These are phyloP conservation scores for Anoura caudifer DNA, from an alignment of 2,113 vertebrate genomes.

Conservation along the genomic window DNA sequence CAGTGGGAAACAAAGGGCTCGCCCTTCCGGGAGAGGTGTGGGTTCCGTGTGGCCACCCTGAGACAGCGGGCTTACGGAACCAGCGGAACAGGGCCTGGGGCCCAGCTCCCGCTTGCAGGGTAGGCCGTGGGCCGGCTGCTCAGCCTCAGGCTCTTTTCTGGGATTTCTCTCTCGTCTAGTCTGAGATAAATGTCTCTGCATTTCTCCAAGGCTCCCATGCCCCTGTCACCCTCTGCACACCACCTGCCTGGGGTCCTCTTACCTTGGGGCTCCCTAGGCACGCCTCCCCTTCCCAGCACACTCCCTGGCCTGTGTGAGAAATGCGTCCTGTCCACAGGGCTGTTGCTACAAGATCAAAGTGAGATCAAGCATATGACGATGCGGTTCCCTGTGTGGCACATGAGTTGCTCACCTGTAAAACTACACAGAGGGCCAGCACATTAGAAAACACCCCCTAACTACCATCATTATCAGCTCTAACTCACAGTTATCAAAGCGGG, in stretches of 20 bases:
- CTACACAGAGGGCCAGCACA: not conserved
- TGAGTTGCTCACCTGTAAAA: rapidly evolving
- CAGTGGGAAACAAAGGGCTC: not conserved
- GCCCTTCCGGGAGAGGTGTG: rapidly evolving
- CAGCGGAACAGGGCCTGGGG: rapidly evolving
- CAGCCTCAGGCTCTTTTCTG: not conserved
- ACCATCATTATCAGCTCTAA: rapidly evolving
- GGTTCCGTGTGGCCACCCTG: rapidly evolving
- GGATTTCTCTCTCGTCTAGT: not conserved
- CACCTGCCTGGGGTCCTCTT: rapidly evolving
- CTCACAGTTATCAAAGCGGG: not conserved
- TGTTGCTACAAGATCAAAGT: rapidly evolving
- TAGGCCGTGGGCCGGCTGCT: rapidly evolving
- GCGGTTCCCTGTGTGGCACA: rapidly evolving
- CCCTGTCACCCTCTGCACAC: not conserved
- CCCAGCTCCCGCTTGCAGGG: not conserved
- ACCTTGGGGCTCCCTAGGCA: rapidly evolving
- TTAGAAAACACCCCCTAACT: rapidly evolving
- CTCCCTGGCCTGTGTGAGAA: rapidly evolving
- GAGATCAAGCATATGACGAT: rapidly evolving
- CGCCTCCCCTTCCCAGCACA: rapidly evolving
- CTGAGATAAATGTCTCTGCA: rapidly evolving
- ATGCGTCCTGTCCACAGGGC: rapidly evolving
- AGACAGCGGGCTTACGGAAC: rapidly evolving
- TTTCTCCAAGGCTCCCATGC: rapidly evolving